phyloP scores from a whole-genome alignment of 2,888 invertebrate species.

The Apoderus coryli region DNA sequence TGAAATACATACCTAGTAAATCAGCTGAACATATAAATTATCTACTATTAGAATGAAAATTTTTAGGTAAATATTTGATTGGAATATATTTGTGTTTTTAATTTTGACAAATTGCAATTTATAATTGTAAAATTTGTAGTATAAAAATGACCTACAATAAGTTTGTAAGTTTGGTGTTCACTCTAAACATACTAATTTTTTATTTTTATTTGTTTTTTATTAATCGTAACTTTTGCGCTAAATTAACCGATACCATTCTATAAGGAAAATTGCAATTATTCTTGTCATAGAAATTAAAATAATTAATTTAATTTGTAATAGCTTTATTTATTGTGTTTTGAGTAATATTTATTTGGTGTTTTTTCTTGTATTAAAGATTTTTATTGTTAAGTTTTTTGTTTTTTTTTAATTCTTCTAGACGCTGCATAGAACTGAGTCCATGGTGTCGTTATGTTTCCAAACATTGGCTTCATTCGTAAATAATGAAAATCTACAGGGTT shows the following conservation, averaged over 20 bases:
- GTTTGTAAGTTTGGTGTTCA: not conserved
- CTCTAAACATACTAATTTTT: slow-evolving; percentile 1
- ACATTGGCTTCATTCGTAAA: slow-evolving; percentile 66
- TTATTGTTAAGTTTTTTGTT: not conserved
- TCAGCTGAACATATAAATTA: not conserved
- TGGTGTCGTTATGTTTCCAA: slow-evolving; percentile 79
- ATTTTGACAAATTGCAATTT: too few relatives aligned
- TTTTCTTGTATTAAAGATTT: not conserved
- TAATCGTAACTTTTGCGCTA: not conserved
- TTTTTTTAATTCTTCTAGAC: slow-evolving; percentile 48
- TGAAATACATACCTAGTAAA: too few relatives aligned
- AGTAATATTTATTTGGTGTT: not conserved
- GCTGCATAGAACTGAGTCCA: slow-evolving; percentile 79
- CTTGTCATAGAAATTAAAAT: slow-evolving; percentile 1
- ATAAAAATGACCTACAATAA: not conserved
- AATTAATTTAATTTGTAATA: too few relatives aligned
- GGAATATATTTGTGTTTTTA: not conserved
- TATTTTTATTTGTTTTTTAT: slow-evolving; percentile 1
- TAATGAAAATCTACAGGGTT: slow-evolving; percentile 63
- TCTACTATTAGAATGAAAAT: not conserved
- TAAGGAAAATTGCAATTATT: too few relatives aligned
- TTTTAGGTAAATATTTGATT: not conserved
- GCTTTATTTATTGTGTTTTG: too few relatives aligned
- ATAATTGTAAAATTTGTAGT: too few relatives aligned
- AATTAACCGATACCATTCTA: too few relatives aligned